Conservation (phyloP, 37 sponge, comb jelly and placozoan species). For the Spongilla lacustris region DNA sequence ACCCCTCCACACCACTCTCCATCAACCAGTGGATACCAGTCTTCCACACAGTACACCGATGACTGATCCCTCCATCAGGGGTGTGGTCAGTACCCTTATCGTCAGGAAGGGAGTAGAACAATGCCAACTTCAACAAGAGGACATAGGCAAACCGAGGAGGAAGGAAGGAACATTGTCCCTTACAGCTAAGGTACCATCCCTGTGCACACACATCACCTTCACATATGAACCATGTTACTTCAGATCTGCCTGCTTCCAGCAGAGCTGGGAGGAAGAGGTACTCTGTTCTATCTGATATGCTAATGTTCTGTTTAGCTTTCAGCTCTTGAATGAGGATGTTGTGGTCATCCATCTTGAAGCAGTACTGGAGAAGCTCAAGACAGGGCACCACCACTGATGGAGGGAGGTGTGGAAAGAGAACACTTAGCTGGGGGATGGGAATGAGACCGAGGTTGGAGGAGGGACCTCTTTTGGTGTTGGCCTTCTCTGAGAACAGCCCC, state of each 20-base stretch:
- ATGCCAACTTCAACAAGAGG: constrained; percentile 29
- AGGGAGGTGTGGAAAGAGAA: background rate
- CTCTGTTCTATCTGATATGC: background rate
- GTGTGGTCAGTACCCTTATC: background rate
- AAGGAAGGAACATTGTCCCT: constrained; percentile 11
- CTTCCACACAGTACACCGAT: constrained; percentile 46
- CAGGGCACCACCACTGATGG: constrained; percentile 6
- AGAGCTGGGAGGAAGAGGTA: constrained; percentile 49
- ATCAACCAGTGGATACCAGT: no score
- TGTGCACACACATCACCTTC: background rate
- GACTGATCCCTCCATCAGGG: background rate
- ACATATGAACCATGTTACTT: background rate
- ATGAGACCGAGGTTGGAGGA: constrained; percentile 1
- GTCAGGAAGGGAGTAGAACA: constrained; percentile 22
- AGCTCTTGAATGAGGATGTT: background rate
- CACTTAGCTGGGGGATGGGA: background rate
- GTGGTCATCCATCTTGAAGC: constrained; percentile 11
- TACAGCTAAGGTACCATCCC: constrained; percentile 39
- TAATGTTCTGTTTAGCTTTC: background rate
- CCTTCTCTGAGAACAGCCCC: background rate
- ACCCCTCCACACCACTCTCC: constrained; percentile 31
- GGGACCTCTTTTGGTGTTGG: background rate
- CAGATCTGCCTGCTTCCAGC: background rate
- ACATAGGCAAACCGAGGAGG: constrained; percentile 45
- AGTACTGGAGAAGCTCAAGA: constrained; percentile 17